Base-by-base conservation (phyloP, 2,113 vertebrate genomes). In the Pipa parva region DNA sequence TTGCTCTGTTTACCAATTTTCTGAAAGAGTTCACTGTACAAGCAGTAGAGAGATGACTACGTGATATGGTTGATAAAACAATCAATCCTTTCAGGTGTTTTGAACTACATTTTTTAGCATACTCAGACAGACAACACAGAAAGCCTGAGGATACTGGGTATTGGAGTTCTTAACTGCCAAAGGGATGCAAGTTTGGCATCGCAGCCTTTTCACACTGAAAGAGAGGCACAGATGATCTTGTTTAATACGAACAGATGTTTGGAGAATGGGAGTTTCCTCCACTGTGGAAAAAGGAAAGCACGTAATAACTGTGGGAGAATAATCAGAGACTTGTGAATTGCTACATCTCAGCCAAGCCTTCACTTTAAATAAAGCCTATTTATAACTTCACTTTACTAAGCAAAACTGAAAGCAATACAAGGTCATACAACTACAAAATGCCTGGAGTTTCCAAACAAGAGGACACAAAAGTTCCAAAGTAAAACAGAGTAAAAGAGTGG, bases 291-390 rank as follows among this genome's bases (percentile, higher is more conserved):
- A 42, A 51, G 22, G 5, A 37, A 24, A 51, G 13, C 33, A 28
- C 25, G n/a, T 28, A n/a, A 42, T 45, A 20, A 24, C n/a, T 55
- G 50, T n/a, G 49, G 33, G 25, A 55, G 31, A 36, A 64, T 51
- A 64, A 64, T 55, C 50, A 21, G 25, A 20, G 50, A 64, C 31
- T 64, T 64, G 63, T 64, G 18, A 13, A 51, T 27, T 10, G 10
- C 13, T 42, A n/a, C 10, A 56, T 39, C 11, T 2, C 26, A 45
- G 63, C 50, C 63, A 64, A 55, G 24, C n/a, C 56, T 64, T 22
- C 51, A 52, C 48, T 52, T 63, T 36, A 49, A 50, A 63, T 64
- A 55, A 55, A 56, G 11, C 36, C 63, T 55, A 64, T 64, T 64
- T 64, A 55, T 55, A 64, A 64, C 63, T 55, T 37, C 27, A 12